Base-by-base conservation (phyloP, 1,140 invertebrate species). In the Drosophila subobscura region DNA sequence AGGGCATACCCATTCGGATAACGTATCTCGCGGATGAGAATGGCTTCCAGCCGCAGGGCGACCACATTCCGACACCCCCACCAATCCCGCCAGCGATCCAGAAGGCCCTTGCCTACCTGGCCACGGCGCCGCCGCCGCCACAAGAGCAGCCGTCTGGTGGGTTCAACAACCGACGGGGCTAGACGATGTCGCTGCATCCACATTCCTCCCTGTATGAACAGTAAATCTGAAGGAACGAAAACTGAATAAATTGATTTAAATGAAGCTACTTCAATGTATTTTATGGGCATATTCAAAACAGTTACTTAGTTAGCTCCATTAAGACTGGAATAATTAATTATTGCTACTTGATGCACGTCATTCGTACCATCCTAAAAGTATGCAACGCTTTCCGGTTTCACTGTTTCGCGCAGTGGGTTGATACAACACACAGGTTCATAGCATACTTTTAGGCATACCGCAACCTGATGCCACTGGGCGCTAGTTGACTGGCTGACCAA, bases 1-100 rank as follows among this genome's bases (percentile, higher is more conserved):
- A 96, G 63, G 96, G 96, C 23, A 92, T 94, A 40, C 93, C 94
- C 5, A 95, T 96, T 58, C 91, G 92, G 12, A 91, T 97, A 8
- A 93, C 93, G 3, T 97, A 97, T 89, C 93, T 95, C 29, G 96
- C 96, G 40, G 96, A 96, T 80, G 95, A 96, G 77, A 95, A 95
- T 75, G 95, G 95, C 45, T 95, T 95, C 90, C 94, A 94, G 61
- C 93, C 95, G 22, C 84, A 90, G 64, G 88, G 91, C 29, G 94
- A 93, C 40, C 94, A 95, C 92, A 79, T 95, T 10, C 95, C 95
- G 6, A 94, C 94, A 2, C 93, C 94, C n/a, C 95, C 94, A 47
- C 94, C 94, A 54, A 93, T 95, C 27, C 94, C 94, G 41, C 92
- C 92, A 59, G 94, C 93, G 59, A 95, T 95, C 59, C 93, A 93